Conservation (phyloP, 2,113 vertebrate species). For the Atractosteus spatula region DNA sequence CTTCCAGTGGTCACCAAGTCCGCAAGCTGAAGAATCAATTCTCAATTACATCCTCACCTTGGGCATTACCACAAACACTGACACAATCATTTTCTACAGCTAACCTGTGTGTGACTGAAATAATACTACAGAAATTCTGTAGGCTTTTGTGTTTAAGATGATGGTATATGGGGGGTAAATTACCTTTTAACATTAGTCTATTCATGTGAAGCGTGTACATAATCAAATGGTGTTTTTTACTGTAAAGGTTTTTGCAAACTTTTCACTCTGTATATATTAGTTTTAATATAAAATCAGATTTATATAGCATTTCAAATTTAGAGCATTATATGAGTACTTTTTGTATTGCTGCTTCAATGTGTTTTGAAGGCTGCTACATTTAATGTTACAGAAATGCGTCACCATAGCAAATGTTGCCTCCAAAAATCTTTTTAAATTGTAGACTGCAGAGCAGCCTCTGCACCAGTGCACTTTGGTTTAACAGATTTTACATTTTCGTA, state of each 20-base stretch:
- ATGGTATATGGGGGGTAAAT: not conserved
- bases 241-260: too few relatives aligned
- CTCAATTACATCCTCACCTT: not conserved
- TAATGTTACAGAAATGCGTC: too few relatives aligned
- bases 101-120: not conserved
- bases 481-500: not conserved
- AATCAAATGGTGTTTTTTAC: too few relatives aligned
- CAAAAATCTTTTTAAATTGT: not conserved
- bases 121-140: not conserved
- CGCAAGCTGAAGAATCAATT: conserved; percentile 42
- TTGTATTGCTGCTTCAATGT: too few relatives aligned
- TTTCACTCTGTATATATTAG: too few relatives aligned
- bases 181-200: too few relatives aligned
- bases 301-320: too few relatives aligned
- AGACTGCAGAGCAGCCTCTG: not conserved
- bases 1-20: conserved; percentile 45
- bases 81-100: not conserved
- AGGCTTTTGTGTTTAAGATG: not conserved
- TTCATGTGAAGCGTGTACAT: too few relatives aligned
- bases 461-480: not conserved
- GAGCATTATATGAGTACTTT: too few relatives aligned
- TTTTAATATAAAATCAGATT: too few relatives aligned
- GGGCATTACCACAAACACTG: not conserved
- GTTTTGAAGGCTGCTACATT: too few relatives aligned
- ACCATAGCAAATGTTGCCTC: too few relatives aligned